phyloP scores from a whole-genome alignment of 2,888 invertebrate genomes.

The Imbricaverruca yamaguchii region DNA sequence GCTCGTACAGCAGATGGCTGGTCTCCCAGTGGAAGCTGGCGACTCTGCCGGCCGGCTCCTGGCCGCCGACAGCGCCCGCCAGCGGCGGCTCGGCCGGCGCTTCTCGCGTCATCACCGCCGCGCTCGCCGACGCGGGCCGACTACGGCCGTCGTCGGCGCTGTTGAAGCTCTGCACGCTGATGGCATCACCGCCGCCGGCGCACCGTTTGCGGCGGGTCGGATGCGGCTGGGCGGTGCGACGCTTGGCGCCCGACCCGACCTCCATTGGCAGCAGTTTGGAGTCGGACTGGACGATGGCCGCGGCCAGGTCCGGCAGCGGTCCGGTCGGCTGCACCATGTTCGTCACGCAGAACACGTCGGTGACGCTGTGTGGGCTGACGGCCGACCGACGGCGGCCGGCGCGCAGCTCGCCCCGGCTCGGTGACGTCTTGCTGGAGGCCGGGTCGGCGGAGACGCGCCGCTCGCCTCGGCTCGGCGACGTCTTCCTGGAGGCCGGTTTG shows the following conservation, averaged over 20 bases:
- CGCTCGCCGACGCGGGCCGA: background rate
- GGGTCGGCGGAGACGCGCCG: background rate
- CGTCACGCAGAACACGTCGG: background rate
- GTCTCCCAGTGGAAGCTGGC: background rate
- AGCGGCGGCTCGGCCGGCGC: background rate
- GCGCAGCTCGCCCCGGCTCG: background rate
- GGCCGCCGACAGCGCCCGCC: background rate
- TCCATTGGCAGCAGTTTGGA: background rate
- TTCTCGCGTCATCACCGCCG: background rate
- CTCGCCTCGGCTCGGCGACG: background rate
- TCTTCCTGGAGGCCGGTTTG: background rate
- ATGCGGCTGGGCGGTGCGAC: background rate
- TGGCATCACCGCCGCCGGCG: background rate
- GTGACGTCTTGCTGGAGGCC: background rate
- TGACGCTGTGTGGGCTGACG: background rate
- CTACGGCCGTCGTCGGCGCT: background rate
- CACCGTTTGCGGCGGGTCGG: background rate
- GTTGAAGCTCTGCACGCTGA: conserved; percentile 14
- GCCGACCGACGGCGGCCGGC: background rate
- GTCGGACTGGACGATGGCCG: background rate
- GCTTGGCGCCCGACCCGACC: background rate
- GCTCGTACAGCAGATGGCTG: background rate
- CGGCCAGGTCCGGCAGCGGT: background rate
- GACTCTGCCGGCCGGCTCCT: background rate
- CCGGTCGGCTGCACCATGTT: background rate